These are phyloP conservation scores for Ceyx erithaca DNA, from an alignment of 2,797 vertebrate genomes.

Conservation along the genomic window DNA sequence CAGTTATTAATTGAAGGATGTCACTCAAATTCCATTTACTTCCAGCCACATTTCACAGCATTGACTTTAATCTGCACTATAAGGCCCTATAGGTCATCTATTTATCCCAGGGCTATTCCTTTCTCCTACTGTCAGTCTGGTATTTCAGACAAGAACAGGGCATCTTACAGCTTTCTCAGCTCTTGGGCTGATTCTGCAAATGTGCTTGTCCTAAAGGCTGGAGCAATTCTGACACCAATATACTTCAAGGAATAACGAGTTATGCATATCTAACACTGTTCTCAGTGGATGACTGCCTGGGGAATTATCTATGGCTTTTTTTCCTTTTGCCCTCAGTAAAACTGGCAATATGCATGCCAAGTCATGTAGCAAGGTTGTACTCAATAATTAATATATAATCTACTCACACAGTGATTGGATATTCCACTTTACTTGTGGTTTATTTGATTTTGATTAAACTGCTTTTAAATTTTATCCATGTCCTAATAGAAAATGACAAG, in stretches of 20 bases:
- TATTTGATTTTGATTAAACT: slow-evolving; percentile 32
- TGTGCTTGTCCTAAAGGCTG: slow-evolving; percentile 6
- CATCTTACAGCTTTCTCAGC: slow-evolving; percentile 7
- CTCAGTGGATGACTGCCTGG: slow-evolving; percentile 27
- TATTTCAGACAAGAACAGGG: background rate
- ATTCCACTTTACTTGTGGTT: background rate
- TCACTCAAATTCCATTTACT: background rate
- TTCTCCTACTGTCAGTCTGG: background rate
- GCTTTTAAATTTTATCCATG: background rate
- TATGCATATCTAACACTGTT: slow-evolving; percentile 25
- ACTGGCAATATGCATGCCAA: background rate
- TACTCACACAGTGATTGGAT: background rate
- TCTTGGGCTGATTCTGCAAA: slow-evolving; percentile 1
- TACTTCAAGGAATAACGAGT: slow-evolving; percentile 55
- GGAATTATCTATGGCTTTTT: slow-evolving; percentile 5
- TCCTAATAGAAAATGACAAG: background rate
- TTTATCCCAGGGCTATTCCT: background rate
- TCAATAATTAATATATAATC: slow-evolving; percentile 53
- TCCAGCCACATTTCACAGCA: background rate
- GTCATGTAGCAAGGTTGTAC: slow-evolving; percentile 39
- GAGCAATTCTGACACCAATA: slow-evolving; percentile 11
- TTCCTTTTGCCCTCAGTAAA: background rate
- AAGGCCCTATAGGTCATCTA: background rate
- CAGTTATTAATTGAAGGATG: background rate
- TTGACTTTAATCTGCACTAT: background rate